Evolutionary conservation across 2,888 invertebrate species (phyloP), one percentile per base, ranked within the genome.

Genomic region (Mallateleia sp.): DNA sequence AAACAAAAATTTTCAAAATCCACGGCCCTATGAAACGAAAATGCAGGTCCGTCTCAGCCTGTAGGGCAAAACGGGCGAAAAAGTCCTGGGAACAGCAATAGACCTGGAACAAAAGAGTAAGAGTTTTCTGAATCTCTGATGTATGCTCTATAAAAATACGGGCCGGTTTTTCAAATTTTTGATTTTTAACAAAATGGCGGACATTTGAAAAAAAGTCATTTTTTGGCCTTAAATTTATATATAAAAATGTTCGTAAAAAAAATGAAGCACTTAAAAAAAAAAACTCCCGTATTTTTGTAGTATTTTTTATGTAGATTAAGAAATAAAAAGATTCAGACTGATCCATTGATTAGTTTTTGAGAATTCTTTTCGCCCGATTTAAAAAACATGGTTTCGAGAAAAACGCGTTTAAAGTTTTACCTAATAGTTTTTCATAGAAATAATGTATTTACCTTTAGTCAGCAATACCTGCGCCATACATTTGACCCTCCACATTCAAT

Each of bases 101-200:
- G 50, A 60, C 74, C 58, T 72, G 58, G 72, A 72, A 72, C 74
- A 74, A 74, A 74, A 60, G n/a, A 50, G n/a, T 34, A 60, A 47
- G 45, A 20, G 22, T 32, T 74, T 74, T 62, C 60, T 62, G 45
- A 74, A 47, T 74, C 50, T 74, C 28, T 60, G 28, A 74, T 50
- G 22, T 24, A 74, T 74, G 32, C 8, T 60, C 60, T 74, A 60
- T 20, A 60, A 18, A 74, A 74, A 28, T 60, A 47, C 74, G 34
- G 15, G 74, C 74, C 74, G n/a, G 34, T 47, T 74, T 74, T 60
- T 60, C 20, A 74, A 60, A 74, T n/a, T 74, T 60, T 60, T 74
- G 32, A 47, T 74, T 60, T 20, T 60, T 34, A 74, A 74, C 58
- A 60, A 71, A 71, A 71, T 56, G 71, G 58, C 58, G 56, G 54